Percentiles rank a stretch among this genome's conserved stretches.
Conservation (phyloP, 1,140 invertebrate species). For the Octopus sinensis region DNA sequence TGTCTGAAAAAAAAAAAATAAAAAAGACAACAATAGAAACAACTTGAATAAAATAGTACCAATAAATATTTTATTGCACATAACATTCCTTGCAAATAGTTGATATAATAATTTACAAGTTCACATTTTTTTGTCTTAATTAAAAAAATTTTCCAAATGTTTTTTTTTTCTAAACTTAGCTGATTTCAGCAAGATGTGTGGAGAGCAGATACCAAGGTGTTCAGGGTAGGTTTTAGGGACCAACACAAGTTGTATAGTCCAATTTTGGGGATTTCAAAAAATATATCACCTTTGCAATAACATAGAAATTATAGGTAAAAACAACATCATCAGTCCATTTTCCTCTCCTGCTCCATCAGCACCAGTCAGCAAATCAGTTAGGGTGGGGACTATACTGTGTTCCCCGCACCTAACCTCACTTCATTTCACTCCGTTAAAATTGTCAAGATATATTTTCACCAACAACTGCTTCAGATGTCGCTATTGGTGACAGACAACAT, state of each 20-base stretch:
- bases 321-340: neutral
- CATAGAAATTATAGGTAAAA: slow-evolving; percentile 8
- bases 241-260: neutral
- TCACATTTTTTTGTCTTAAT: neutral
- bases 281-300: neutral
- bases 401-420: no score
- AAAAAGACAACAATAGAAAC: neutral
- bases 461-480: no score
- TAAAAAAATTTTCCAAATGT: neutral
- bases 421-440: no score
- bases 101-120: slow-evolving; percentile 11
- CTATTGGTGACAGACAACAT: no score
- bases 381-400: no score
- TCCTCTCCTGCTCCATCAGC: no score
- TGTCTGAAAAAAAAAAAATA: no score
- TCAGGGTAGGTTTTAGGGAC: neutral
- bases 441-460: no score
- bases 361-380: no score
- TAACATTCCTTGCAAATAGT: slow-evolving; percentile 18
- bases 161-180: neutral
- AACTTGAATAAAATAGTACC: slow-evolving; percentile 10
- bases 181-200: neutral
- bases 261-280: slow-evolving; percentile 6
- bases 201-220: neutral
- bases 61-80: slow-evolving; percentile 18